These are phyloP conservation scores for Neopelma chrysocephalum DNA, from an alignment of 2,797 vertebrate species.

Conservation along the genomic window DNA sequence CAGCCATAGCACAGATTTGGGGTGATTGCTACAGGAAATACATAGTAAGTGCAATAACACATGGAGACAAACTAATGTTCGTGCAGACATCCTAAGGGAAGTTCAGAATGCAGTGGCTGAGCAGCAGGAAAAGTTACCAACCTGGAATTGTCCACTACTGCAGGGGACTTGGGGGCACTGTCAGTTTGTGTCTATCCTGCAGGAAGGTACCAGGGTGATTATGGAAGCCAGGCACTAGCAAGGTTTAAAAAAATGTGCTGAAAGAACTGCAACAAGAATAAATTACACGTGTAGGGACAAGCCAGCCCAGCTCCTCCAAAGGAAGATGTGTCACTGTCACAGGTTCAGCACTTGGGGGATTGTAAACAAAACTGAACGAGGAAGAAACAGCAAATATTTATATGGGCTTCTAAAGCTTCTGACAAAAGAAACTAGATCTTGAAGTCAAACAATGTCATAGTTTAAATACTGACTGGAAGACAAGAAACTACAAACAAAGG, in stretches of 20 bases:
- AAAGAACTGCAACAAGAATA: constrained; percentile 22
- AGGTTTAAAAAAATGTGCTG: background rate
- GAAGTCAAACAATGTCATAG: constrained; percentile 14
- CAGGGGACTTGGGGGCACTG: background rate
- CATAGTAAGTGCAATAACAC: background rate
- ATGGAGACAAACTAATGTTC: background rate
- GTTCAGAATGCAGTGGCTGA: background rate
- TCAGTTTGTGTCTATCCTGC: background rate
- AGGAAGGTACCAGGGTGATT: background rate
- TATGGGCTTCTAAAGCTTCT: constrained; percentile 28
- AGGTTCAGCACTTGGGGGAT: constrained; percentile 28
- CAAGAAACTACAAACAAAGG: background rate
- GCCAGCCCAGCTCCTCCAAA: background rate
- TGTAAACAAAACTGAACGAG: constrained; percentile 48
- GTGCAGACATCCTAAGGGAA: constrained; percentile 4
- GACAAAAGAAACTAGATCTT: constrained; percentile 26
- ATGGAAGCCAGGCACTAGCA: background rate
- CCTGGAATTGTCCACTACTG: background rate
- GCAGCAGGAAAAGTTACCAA: background rate
- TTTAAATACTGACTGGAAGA: background rate
- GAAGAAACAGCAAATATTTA: constrained; percentile 53
- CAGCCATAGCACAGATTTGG: background rate
- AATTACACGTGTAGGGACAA: constrained; percentile 35
- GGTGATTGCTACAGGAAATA: background rate
- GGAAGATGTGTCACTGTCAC: constrained; percentile 40